These are phyloP conservation scores for Coelinius sp. DNA, from an alignment of 2,888 invertebrate genomes.

Conservation along the genomic window DNA sequence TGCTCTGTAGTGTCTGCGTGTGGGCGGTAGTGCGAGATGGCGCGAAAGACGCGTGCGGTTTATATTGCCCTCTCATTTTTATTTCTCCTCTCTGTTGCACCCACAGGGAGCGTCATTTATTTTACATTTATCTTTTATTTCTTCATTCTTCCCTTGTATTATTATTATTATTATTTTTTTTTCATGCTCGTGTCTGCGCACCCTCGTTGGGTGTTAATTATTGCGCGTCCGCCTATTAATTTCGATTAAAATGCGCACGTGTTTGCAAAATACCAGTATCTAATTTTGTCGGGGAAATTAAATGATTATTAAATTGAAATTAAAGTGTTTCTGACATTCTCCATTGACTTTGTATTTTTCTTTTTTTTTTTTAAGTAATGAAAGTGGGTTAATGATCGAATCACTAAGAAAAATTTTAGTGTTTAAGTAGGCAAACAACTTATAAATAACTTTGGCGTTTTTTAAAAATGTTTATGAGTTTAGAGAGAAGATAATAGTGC, in stretches of 20 bases:
- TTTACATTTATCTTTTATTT: constrained; percentile 13
- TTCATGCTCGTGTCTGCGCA: constrained; percentile 10
- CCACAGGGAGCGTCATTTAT: constrained; percentile 31
- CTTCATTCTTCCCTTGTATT: not conserved
- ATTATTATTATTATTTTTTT: not conserved
- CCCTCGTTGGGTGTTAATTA: constrained; percentile 31
- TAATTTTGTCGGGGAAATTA: constrained; percentile 7
- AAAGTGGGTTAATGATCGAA: not conserved
- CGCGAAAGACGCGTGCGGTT: constrained; percentile 28
- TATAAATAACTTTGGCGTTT: not conserved
- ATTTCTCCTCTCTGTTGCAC: constrained; percentile 18
- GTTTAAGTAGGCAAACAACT: not conserved
- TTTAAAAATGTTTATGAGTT: not conserved
- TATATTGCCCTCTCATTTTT: constrained; percentile 12
- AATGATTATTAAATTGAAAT: not conserved
- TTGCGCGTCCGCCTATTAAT: constrained; percentile 32
- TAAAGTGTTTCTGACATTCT: not conserved
- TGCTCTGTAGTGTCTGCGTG: not conserved
- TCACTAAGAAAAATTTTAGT: not conserved
- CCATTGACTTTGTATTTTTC: not conserved
- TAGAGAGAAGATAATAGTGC: not conserved
- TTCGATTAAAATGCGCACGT: constrained; percentile 25
- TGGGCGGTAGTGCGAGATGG: not conserved
- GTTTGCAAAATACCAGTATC: constrained; percentile 7
- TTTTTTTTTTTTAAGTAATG: not conserved